These are phyloP conservation scores for Dynastes hyllus DNA, from an alignment of 2,888 invertebrate genomes.

Conservation along the genomic window DNA sequence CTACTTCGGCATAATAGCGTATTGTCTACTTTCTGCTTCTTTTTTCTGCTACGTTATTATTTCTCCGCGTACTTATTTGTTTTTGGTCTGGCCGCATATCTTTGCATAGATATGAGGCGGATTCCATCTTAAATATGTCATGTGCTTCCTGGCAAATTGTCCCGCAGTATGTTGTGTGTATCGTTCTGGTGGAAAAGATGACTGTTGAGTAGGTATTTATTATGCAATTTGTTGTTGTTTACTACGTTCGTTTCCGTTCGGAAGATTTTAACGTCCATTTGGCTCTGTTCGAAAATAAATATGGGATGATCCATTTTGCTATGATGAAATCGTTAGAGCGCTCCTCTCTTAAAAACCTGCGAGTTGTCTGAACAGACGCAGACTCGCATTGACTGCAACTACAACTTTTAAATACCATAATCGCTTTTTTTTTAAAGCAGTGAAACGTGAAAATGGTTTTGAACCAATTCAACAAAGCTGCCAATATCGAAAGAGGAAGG, in stretches of 20 bases:
- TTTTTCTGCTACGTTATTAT: slow-evolving; percentile 35
- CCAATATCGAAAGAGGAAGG: no score
- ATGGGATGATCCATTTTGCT: no score
- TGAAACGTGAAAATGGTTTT: no score
- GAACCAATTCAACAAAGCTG: no score
- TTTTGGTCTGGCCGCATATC: slow-evolving; percentile 38
- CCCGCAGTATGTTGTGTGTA: slow-evolving; percentile 35
- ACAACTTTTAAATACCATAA: no score
- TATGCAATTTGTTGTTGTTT: slow-evolving; percentile 41
- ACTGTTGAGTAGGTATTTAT: slow-evolving; percentile 45
- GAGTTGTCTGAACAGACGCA: no score
- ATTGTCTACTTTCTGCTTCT: slow-evolving; percentile 12
- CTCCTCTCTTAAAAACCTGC: no score
- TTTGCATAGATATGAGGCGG: slow-evolving; percentile 42
- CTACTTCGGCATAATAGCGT: slow-evolving; percentile 12
- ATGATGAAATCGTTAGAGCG: no score
- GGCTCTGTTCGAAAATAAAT: background rate
- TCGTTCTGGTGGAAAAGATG: slow-evolving; percentile 29
- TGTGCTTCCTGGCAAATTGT: slow-evolving; percentile 32
- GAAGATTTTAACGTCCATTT: slow-evolving; percentile 11
- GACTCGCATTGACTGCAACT: no score
- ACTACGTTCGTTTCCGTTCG: slow-evolving; percentile 15
- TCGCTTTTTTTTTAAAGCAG: no score
- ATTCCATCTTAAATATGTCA: slow-evolving; percentile 35
- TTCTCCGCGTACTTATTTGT: slow-evolving; percentile 36